Percentiles rank a stretch among this genome's conserved stretches.
Conservation (phyloP, 1,140 invertebrate species). For the Apis dorsata region DNA sequence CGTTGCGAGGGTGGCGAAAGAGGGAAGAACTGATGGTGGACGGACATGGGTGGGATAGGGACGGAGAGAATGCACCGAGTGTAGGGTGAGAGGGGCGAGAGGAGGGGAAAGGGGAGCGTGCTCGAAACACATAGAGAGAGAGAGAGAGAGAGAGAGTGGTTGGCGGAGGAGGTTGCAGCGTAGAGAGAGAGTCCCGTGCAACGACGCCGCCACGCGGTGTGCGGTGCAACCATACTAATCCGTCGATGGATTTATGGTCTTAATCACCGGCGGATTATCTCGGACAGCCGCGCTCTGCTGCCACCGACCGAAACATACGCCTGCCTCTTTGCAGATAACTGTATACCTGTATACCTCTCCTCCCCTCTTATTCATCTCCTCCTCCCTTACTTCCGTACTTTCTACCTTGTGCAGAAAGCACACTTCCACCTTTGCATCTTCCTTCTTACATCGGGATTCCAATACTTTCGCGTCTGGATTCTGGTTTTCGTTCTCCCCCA, state of each 20-base stretch:
- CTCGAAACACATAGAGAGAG: too few species aligned
- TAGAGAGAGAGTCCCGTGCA: conserved; percentile 31
- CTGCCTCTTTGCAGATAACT: conserved; percentile 79
- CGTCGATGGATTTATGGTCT: conserved; percentile 83
- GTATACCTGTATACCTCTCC: conserved; percentile 49
- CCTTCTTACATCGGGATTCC: too few species aligned
- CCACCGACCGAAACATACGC: conserved; percentile 78
- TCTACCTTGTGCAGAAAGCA: not conserved
- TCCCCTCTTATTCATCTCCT: not conserved
- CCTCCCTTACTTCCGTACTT: not conserved
- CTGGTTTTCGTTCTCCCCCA: too few species aligned
- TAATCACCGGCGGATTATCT: conserved; percentile 83
- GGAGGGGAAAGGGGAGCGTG: not conserved
- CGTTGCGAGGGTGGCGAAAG: conserved; percentile 42
- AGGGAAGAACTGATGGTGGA: conserved; percentile 1
- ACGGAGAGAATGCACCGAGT: conserved; percentile 18
- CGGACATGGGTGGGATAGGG: not conserved
- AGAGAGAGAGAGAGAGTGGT: too few species aligned
- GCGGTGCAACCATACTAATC: conserved; percentile 80
- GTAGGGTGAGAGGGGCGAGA: not conserved
- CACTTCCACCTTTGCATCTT: not conserved
- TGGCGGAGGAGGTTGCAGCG: too few species aligned
- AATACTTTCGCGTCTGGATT: too few species aligned
- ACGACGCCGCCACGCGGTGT: conserved; percentile 63
- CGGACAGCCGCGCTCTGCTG: conserved; percentile 77